Percentiles rank a stretch among this genome's conserved stretches.
Evolutionary conservation across 2,888 invertebrate species (phyloP).

Genomic region (Drosophila ochracea): DNA sequence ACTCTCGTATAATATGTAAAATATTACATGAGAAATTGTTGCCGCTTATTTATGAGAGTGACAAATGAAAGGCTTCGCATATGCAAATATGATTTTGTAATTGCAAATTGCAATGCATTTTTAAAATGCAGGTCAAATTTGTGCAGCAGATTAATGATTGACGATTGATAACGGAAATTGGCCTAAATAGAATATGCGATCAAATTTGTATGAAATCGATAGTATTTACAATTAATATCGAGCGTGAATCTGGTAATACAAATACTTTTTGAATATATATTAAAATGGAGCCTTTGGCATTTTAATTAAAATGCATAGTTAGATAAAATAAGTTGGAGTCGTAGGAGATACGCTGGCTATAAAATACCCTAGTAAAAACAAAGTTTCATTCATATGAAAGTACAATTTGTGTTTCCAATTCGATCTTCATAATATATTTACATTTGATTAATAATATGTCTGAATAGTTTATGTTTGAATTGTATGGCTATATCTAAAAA

Average conservation of each 20-base stretch:
- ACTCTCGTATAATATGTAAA: conserved; percentile 17
- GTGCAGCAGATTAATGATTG: conserved; percentile 43
- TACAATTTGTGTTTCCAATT: not conserved
- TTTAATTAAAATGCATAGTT: conserved; percentile 29
- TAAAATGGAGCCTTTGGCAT: conserved; percentile 22
- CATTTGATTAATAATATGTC: not conserved
- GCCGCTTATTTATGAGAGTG: conserved; percentile 65
- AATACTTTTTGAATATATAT: not conserved
- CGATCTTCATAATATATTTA: not conserved
- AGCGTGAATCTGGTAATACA: not conserved
- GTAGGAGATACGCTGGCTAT: not conserved
- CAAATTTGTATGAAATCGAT: conserved; percentile 20
- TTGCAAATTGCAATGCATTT: conserved; percentile 65
- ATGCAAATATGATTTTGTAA: conserved; percentile 75
- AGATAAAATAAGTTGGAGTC: not conserved
- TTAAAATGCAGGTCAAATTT: conserved; percentile 65
- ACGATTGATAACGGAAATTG: conserved; percentile 38
- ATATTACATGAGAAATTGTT: conserved; percentile 56
- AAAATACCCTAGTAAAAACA: not conserved
- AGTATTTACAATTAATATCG: conserved; percentile 33
- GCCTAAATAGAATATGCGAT: conserved; percentile 16
- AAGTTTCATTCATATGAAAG: not conserved
- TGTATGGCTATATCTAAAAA: not conserved
- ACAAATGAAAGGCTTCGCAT: conserved; percentile 71
- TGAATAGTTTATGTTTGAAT: not conserved